Evolutionary conservation across 2,113 vertebrate genomes (phyloP).

Genomic region (Saguinus imperator): DNA sequence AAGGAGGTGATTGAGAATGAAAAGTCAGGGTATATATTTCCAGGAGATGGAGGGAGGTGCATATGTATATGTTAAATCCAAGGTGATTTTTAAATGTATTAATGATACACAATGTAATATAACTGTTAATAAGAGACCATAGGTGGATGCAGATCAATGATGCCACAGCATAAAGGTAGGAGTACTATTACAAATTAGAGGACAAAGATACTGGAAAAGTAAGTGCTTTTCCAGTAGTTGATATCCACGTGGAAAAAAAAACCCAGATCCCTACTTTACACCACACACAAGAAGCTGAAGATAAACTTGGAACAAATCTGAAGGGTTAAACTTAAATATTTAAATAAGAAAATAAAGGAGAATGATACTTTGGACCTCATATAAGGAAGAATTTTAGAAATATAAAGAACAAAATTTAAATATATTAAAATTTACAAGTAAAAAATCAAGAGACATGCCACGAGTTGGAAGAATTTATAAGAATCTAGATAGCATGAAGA

Average conservation of each 20-base stretch:
- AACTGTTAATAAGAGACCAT: neutral
- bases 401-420: neutral
- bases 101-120: neutral
- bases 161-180: neutral
- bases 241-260: neutral
- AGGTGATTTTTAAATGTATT: neutral
- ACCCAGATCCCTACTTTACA: neutral
- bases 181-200: neutral
- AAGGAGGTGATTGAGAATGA: neutral
- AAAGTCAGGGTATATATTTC: neutral
- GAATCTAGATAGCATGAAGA: neutral
- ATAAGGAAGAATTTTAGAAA: neutral
- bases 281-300: neutral
- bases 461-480: neutral
- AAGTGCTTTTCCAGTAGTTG: neutral
- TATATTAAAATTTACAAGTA: neutral
- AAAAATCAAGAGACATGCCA: neutral
- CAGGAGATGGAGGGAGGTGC: fast-evolving
- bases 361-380: neutral
- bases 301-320: neutral
- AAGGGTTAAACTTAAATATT: neutral
- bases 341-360: neutral
- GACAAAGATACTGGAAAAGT: neutral
- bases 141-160: neutral
- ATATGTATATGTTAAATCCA: neutral